Evolutionary conservation across 2,797 vertebrate genomes (phyloP).

Genomic region (Bradypus variegatus): DNA sequence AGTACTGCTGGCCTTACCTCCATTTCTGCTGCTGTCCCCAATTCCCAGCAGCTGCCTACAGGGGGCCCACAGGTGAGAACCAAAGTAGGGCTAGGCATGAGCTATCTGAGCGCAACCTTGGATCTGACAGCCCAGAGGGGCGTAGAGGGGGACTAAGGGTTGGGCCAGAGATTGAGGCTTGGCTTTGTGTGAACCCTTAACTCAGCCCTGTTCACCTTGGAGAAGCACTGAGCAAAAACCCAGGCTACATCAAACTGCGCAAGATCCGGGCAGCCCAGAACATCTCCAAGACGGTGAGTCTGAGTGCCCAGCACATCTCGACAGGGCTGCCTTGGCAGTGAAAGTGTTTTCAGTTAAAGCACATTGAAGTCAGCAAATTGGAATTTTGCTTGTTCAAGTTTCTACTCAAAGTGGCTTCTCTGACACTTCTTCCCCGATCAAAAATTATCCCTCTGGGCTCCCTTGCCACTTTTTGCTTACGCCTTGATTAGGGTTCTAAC

Average conservation of each 20-base stretch:
- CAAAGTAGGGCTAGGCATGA: not conserved
- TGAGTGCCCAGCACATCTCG: rapidly evolving
- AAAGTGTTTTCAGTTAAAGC: not conserved
- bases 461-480: not conserved
- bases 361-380: not conserved
- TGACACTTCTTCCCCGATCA: not conserved
- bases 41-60: slow-evolving; percentile 8
- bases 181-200: slow-evolving; percentile 61
- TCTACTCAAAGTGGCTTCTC: slow-evolving; percentile 39
- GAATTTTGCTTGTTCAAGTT: not conserved
- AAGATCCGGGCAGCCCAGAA: slow-evolving; percentile 89
- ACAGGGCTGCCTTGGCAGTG: rapidly evolving
- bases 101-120: slow-evolving; percentile 59
- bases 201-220: slow-evolving; percentile 70
- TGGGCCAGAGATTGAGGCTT: not conserved
- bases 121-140: slow-evolving; percentile 55
- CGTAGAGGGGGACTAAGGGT: not conserved
- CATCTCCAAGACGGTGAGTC: slow-evolving; percentile 89
- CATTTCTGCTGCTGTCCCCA: not conserved
- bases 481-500: not conserved
- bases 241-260: slow-evolving; percentile 91
- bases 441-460: not conserved
- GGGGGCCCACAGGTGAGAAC: slow-evolving; percentile 50
- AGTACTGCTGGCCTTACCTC: slow-evolving; percentile 52
- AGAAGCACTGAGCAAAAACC: slow-evolving; percentile 88